Evolutionary conservation across 1,140 invertebrate genomes (phyloP).

Genomic region (Danaus plexippus): DNA sequence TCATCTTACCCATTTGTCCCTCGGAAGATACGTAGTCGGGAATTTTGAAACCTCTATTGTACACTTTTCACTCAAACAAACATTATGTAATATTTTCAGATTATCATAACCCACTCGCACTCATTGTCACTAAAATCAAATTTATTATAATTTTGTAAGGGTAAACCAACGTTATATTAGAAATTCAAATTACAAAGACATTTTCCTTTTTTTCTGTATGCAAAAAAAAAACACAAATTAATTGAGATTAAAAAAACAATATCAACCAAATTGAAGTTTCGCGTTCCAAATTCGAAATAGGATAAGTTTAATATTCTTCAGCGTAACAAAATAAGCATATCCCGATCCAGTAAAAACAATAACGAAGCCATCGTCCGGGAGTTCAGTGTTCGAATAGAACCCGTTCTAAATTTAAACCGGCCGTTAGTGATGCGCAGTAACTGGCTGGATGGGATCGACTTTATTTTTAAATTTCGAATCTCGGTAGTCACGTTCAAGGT

Average conservation of each 20-base stretch:
- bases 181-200: too few species aligned
- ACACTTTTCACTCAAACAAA: slow-evolving; percentile 30
- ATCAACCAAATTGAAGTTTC: too few species aligned
- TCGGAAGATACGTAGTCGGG: slow-evolving; percentile 55
- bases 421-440: slow-evolving; percentile 62
- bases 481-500: slow-evolving; percentile 66
- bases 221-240: too few species aligned
- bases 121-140: slow-evolving; percentile 27
- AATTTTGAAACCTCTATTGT: slow-evolving; percentile 41
- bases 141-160: background rate
- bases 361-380: slow-evolving; percentile 55
- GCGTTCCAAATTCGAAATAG: background rate
- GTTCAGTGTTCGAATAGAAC: slow-evolving; percentile 66
- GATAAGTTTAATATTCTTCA: background rate
- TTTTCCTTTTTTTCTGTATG: too few species aligned
- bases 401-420: slow-evolving; percentile 64
- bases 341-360: slow-evolving; percentile 49
- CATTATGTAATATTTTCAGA: slow-evolving; percentile 13
- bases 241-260: too few species aligned
- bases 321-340: too few species aligned
- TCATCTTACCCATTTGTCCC: slow-evolving; percentile 60
- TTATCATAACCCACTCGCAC: slow-evolving; percentile 36
- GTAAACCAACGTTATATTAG: background rate
- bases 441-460: slow-evolving; percentile 47
- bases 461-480: slow-evolving; percentile 58